A percentile compares a stretch with the other conserved stretches of the same genome.
phyloP scores from a whole-genome alignment of 2,797 vertebrate genomes.

The Darevskia mixta region DNA sequence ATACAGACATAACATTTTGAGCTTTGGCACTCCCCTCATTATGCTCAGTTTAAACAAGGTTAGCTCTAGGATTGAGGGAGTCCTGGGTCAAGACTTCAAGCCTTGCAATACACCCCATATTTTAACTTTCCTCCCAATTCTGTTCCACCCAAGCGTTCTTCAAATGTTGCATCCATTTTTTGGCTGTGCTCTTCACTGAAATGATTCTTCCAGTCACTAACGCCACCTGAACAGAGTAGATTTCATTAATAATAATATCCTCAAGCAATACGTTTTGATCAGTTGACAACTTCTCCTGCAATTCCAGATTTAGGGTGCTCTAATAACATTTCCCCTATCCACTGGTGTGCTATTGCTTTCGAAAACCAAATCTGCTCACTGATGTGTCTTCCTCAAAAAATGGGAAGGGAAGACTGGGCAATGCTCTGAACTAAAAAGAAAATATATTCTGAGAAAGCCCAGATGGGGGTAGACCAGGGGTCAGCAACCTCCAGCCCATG shows the following conservation, averaged over 20 bases:
- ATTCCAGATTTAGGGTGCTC: not conserved
- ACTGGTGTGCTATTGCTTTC: not conserved
- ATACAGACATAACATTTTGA: no score
- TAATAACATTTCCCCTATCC: not conserved
- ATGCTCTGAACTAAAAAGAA: not conserved
- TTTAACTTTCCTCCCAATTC: constrained; percentile 80
- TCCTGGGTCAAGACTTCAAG: constrained; percentile 46
- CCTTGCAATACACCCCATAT: constrained; percentile 80
- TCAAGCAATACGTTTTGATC: not conserved
- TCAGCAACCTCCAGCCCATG: no score
- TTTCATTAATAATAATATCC: constrained; percentile 2
- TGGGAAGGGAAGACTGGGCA: not conserved
- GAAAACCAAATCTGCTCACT: not conserved
- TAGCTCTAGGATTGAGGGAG: not conserved
- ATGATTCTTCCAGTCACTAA: constrained; percentile 86
- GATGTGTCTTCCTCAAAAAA: not conserved
- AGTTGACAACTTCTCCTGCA: fast-evolving
- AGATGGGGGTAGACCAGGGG: no score
- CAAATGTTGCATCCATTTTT: constrained; percentile 84
- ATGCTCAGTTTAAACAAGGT: not conserved
- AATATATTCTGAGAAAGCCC: not conserved
- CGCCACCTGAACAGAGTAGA: constrained; percentile 72
- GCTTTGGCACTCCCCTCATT: not conserved
- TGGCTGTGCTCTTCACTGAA: constrained; percentile 84
- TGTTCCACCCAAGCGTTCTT: constrained; percentile 78